Conservation (phyloP, 2,113 vertebrate species). For the Peromyscus californicus region DNA sequence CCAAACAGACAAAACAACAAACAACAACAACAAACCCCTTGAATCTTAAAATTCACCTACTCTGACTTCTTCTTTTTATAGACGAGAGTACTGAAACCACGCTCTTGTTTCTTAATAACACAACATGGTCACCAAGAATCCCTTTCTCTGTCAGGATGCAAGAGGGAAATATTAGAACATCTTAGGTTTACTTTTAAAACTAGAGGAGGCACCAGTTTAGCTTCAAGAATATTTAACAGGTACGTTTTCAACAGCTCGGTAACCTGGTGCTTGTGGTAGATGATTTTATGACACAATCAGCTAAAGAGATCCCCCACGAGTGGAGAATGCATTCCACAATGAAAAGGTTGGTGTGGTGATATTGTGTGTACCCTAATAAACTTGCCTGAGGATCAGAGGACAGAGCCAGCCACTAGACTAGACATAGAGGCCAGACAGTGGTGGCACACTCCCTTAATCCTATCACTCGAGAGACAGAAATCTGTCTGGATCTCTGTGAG, state of each 20-base stretch:
- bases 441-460: no score
- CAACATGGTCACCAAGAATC: neutral
- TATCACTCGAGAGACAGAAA: no score
- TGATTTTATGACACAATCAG: neutral
- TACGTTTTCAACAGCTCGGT: neutral
- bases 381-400: no score
- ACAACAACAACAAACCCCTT: neutral
- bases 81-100: neutral
- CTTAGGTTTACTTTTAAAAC: neutral
- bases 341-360: neutral
- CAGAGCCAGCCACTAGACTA: no score
- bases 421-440: no score
- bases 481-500: no score
- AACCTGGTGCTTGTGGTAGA: neutral
- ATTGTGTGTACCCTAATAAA: no score
- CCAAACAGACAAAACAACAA: no score
- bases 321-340: neutral
- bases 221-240: conserved; percentile 7
- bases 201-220: neutral
- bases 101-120: neutral
- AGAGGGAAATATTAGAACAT: neutral
- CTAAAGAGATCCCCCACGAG: neutral
- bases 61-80: neutral
- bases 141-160: neutral
- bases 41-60: neutral